Conservation (phyloP, 2,113 vertebrate genomes). For the Pelobates fuscus region DNA sequence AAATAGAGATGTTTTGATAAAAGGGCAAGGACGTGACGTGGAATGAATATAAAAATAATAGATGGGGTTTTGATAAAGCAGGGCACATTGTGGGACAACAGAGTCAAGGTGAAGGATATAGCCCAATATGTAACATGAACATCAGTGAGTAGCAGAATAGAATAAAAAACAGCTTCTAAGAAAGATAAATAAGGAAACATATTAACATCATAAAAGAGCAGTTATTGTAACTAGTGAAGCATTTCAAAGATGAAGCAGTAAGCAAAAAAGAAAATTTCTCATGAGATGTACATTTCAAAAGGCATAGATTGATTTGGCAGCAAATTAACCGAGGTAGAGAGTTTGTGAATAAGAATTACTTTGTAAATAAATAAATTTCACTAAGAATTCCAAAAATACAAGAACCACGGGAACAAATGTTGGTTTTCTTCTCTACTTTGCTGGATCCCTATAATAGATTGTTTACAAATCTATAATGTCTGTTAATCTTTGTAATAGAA, state of each 20-base stretch:
- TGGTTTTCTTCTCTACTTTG: background rate
- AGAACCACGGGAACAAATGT: background rate
- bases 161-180: constrained; percentile 35
- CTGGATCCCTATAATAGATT: background rate
- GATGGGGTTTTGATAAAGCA: background rate
- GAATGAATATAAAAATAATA: constrained; percentile 46
- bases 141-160: constrained; percentile 45
- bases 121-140: constrained; percentile 11
- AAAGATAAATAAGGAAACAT: constrained; percentile 34
- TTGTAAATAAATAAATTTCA: background rate
- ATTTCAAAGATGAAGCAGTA: constrained; percentile 52
- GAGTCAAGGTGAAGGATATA: constrained; percentile 5
- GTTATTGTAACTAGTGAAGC: background rate
- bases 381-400: background rate
- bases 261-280: constrained; percentile 22
- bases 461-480: background rate
- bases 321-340: background rate
- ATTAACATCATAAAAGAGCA: constrained; percentile 45
- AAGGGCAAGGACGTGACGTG: constrained; percentile 38
- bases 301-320: constrained; percentile 1
- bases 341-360: constrained; percentile 2
- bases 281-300: constrained; percentile 1
- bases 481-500: constrained; percentile 16
- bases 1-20: constrained; percentile 27
- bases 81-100: constrained; percentile 31